Evolutionary conservation across 1,140 invertebrate genomes (phyloP).

Genomic region (Paraescarpia echinospica): DNA sequence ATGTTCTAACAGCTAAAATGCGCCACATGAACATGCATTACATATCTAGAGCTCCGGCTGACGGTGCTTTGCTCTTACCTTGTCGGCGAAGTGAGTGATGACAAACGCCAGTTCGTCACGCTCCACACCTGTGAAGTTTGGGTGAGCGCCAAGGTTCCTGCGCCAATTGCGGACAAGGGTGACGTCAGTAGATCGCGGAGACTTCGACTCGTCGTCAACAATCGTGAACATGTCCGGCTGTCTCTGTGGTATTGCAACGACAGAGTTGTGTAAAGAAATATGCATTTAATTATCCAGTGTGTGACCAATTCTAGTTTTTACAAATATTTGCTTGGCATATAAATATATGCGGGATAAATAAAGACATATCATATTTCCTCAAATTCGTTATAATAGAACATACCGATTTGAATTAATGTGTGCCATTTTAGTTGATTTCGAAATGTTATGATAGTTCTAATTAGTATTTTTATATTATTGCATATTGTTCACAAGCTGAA

Average conservation of each 20-base stretch:
- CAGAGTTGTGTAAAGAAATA: neutral
- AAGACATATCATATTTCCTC: too few relatives aligned
- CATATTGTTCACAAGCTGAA: too few relatives aligned
- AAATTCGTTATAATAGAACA: too few relatives aligned
- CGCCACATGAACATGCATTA: too few relatives aligned
- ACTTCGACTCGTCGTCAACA: constrained; percentile 33
- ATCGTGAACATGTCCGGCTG: constrained; percentile 31
- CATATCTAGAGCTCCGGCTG: too few relatives aligned
- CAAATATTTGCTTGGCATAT: too few relatives aligned
- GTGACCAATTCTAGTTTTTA: neutral
- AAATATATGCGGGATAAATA: too few relatives aligned
- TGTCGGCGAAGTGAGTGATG: constrained; percentile 79
- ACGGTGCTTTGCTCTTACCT: too few relatives aligned
- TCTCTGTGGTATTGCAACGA: neutral
- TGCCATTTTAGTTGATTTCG: too few relatives aligned
- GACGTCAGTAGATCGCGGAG: constrained; percentile 32
- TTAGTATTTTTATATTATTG: too few relatives aligned
- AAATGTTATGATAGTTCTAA: neutral
- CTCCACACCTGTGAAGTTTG: constrained; percentile 64
- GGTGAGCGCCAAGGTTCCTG: neutral
- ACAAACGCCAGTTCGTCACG: constrained; percentile 71
- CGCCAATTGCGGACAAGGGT: constrained; percentile 28
- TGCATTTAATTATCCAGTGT: too few relatives aligned
- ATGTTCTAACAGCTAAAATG: too few relatives aligned
- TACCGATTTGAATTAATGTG: neutral